A percentile compares a stretch with the other conserved stretches of the same genome.
phyloP scores from a whole-genome alignment of 1,140 invertebrate species.

The Halictus rubicundus region DNA sequence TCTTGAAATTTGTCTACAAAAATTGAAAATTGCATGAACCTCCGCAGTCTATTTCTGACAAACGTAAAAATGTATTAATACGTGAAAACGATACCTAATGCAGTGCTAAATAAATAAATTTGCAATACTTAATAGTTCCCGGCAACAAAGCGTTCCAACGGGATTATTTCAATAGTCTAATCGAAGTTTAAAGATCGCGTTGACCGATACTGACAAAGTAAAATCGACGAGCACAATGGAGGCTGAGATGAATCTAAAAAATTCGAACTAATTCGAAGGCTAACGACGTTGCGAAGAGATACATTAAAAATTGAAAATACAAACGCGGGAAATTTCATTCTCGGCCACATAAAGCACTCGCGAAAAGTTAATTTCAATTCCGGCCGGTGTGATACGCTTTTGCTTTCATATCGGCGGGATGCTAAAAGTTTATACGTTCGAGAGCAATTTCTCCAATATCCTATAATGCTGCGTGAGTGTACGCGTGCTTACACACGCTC shows the following conservation, averaged over 20 bases:
- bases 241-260: neutral
- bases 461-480: conserved; percentile 20
- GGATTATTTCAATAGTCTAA: too few species aligned
- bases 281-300: neutral
- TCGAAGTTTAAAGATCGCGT: too few species aligned
- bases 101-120: too few species aligned
- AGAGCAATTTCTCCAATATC: conserved; percentile 45
- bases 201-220: too few species aligned
- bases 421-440: conserved; percentile 36
- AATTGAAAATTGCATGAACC: too few species aligned
- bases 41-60: too few species aligned
- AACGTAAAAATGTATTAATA: too few species aligned
- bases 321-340: neutral
- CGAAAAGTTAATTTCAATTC: neutral
- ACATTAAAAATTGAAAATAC: neutral
- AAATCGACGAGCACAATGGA: too few species aligned
- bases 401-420: neutral
- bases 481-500: neutral
- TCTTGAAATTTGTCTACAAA: too few species aligned
- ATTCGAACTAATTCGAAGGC: neutral
- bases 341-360: neutral
- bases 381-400: conserved; percentile 10
- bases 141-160: too few species aligned
- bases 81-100: too few species aligned
- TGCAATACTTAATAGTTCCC: too few species aligned